Evolutionary conservation across 2,888 invertebrate species (phyloP), one percentile per base, ranked within the genome.

Genomic region (Tetragonisca angustula): DNA sequence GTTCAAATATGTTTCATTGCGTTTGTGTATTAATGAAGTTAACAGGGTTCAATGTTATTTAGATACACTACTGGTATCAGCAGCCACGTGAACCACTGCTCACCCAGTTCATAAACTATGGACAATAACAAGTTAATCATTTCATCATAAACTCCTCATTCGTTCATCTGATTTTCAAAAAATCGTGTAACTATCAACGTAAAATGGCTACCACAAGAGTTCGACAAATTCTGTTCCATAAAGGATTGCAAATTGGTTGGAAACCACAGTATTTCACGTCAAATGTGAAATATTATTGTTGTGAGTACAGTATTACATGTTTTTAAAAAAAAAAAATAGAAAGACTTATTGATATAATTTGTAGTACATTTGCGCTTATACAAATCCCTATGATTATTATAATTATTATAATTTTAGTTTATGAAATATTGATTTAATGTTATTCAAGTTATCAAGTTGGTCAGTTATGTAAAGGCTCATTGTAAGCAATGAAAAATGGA

Each of bases 281-380:
- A 4, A 72, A 87, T 11, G 83, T 91, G 73, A 92, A 91, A 81
- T 92, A 90, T 74, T 92, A 92, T 76, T 93, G 92, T 4, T 76
- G 92, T 92, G 71, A 93, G 93, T 92, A 86, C 17, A 17, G 24
- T 11, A 24, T 27, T 19, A 17, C 9, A 3, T 0, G 2, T 24
- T 27, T 1, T 11, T 59, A 2, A 13, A 2, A n/a, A 6, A 17
- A 61, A 61, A 17, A n/a, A n/a, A n/a, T n/a, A n/a, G 61, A 9
- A 61, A 9, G 2, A 32, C 15, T 59, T 5, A n/a, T 59, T 59
- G 56, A 5, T 24, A 27, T 27, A 17, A 61, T 17, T 27, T 61
- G n/a, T 27, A 24, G 0, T 24, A 27, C 24, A 9, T 24, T 50
- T 15, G 13, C 15, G 24, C 4, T 61, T 61, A 17, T 6, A 61